phyloP scores from a whole-genome alignment of 2,797 vertebrate species.

The Bradypodion pumilum region DNA sequence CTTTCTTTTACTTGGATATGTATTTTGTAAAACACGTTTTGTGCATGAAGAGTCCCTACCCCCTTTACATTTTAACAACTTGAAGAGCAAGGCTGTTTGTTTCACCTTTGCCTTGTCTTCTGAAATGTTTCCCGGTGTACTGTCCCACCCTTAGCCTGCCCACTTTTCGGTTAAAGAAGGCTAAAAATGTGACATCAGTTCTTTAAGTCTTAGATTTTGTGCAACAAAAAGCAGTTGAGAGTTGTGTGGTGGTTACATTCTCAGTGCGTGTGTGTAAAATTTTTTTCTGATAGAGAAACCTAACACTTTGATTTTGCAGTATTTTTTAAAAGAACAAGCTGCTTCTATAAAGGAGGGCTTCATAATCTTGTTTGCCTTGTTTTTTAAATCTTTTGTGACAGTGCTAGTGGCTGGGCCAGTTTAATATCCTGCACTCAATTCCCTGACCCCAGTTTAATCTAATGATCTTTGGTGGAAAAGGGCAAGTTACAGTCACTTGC shows the following conservation, averaged over 20 bases:
- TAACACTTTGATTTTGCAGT: conserved; percentile 65
- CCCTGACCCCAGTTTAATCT: conserved; percentile 22
- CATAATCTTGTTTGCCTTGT: conserved; percentile 51
- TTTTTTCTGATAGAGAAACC: conserved; percentile 68
- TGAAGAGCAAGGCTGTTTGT: conserved; percentile 55
- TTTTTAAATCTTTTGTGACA: conserved; percentile 53
- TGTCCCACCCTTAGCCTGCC: conserved; percentile 69
- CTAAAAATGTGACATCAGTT: conserved; percentile 68
- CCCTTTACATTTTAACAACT: conserved; percentile 45
- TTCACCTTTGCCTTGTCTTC: conserved; percentile 65
- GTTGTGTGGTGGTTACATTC: conserved; percentile 44
- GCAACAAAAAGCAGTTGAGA: conserved; percentile 70
- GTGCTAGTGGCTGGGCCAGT: conserved; percentile 64
- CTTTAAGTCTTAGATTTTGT: conserved; percentile 73
- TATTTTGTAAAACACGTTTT: conserved; percentile 72
- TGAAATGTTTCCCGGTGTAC: conserved; percentile 64
- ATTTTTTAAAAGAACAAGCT: conserved; percentile 53
- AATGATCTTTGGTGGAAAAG: conserved; percentile 50
- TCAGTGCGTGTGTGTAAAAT: conserved; percentile 66
- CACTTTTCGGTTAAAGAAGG: conserved; percentile 69
- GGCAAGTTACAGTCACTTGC: conserved; percentile 47
- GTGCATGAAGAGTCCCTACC: conserved; percentile 75
- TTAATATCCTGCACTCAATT: conserved; percentile 42
- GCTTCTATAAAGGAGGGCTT: conserved; percentile 67
- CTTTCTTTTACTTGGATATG: conserved; percentile 58